A percentile compares a stretch with the other conserved stretches of the same genome.
phyloP scores from a whole-genome alignment of 2,797 vertebrate genomes.

The Manis crassicaudata region DNA sequence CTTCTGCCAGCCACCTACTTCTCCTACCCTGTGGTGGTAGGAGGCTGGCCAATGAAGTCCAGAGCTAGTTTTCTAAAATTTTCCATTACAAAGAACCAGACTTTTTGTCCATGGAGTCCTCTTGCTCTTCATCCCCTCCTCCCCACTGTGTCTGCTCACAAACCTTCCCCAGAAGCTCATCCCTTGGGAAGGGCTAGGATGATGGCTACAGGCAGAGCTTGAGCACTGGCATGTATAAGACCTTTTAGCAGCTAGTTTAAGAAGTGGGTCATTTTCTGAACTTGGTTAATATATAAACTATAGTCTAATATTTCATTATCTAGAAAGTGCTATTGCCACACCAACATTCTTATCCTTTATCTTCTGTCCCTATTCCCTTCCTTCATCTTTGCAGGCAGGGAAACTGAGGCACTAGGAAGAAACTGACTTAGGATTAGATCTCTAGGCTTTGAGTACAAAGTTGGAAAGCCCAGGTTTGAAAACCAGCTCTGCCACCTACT shows the following conservation, averaged over 20 bases:
- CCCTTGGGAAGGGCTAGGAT: not conserved
- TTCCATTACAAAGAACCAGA: not conserved
- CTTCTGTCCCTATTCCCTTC: not conserved
- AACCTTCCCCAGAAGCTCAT: not conserved
- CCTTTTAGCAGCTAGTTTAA: slow-evolving; percentile 39
- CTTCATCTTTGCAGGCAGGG: not conserved
- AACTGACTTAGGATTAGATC: not conserved
- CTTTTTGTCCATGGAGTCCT: not conserved
- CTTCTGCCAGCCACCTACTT: not conserved
- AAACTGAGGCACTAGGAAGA: not conserved
- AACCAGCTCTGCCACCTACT: not conserved
- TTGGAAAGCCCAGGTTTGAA: not conserved
- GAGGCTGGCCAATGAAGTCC: not conserved
- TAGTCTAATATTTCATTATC: not conserved
- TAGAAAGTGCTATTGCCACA: not conserved
- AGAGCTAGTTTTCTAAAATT: slow-evolving; percentile 21
- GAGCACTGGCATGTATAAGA: not conserved
- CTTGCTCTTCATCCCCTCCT: not conserved
- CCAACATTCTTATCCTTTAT: not conserved
- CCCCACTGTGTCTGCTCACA: not conserved
- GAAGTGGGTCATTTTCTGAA: slow-evolving; percentile 34
- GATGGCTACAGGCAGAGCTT: not conserved
- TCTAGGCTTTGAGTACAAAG: slow-evolving; percentile 7
- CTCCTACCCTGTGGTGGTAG: not conserved
- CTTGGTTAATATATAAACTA: not conserved